Conservation (phyloP, 2,888 invertebrate species). For the Calameuta pallipes region DNA sequence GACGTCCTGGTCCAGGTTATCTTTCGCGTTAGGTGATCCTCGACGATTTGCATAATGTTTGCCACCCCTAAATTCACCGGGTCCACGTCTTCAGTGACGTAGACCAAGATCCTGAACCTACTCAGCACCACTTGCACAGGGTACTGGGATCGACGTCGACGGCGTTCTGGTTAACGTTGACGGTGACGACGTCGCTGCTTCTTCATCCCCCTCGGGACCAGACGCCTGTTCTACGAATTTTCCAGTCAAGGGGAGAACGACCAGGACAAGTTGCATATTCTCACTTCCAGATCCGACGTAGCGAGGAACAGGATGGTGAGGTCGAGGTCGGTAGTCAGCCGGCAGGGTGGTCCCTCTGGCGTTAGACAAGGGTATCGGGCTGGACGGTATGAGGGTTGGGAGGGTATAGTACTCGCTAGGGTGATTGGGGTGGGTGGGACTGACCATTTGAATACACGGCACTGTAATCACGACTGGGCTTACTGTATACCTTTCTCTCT, state of each 20-base stretch:
- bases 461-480: slow-evolving; percentile 25
- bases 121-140: not conserved
- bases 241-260: slow-evolving; percentile 51
- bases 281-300: slow-evolving; percentile 37
- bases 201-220: not conserved
- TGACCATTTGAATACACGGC: slow-evolving; percentile 65
- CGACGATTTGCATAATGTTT: slow-evolving; percentile 49
- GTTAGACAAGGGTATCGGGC: slow-evolving; percentile 54
- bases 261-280: slow-evolving; percentile 53
- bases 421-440: slow-evolving; percentile 63
- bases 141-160: not conserved
- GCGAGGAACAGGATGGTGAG: slow-evolving; percentile 13
- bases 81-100: not conserved
- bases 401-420: slow-evolving; percentile 9
- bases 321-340: slow-evolving; percentile 23
- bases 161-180: not conserved
- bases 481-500: slow-evolving; percentile 44
- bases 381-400: not conserved
- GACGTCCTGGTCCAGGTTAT: slow-evolving; percentile 43
- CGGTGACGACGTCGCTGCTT: not conserved
- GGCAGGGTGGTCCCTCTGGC: slow-evolving; percentile 44
- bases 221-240: slow-evolving; percentile 48
- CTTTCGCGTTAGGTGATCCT: slow-evolving; percentile 49
- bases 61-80: slow-evolving; percentile 27
- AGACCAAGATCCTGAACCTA: not conserved